phyloP scores from a whole-genome alignment of 2,113 vertebrate genomes.

The Ahaetulla prasina region DNA sequence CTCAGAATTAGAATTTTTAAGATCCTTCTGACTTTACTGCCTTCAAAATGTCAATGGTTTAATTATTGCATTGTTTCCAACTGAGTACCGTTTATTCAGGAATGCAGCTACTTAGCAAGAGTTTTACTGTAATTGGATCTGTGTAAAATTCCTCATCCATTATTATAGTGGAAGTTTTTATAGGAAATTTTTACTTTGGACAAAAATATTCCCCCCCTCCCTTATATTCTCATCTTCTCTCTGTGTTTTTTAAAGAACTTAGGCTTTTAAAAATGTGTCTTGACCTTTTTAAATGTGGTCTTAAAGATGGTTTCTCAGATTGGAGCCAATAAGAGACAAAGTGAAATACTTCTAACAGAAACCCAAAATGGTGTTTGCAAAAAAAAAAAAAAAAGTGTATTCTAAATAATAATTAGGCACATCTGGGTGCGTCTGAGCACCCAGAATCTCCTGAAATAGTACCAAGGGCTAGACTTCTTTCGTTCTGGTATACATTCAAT shows the following conservation, averaged over 20 bases:
- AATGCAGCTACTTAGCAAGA: conserved; percentile 4
- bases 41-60: conserved; percentile 55
- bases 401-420: neutral
- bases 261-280: neutral
- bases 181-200: neutral
- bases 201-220: neutral
- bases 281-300: neutral
- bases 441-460: neutral
- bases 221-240: neutral
- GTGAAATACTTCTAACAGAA: neutral
- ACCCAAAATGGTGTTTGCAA: neutral
- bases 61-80: conserved; percentile 48
- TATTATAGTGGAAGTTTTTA: conserved; percentile 2
- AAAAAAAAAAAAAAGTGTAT: neutral
- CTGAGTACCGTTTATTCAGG: conserved; percentile 25
- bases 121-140: conserved; percentile 8
- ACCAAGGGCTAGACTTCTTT: neutral
- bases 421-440: neutral
- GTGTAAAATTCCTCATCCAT: neutral
- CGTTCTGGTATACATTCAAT: neutral
- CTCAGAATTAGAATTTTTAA: conserved; percentile 39
- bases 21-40: conserved; percentile 25
- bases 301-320: neutral
- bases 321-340: neutral
- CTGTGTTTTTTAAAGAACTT: neutral